Evolutionary conservation across 2,888 invertebrate genomes (phyloP), one percentile per base, ranked within the genome.

Genomic region (Eristalis arbustorum): DNA sequence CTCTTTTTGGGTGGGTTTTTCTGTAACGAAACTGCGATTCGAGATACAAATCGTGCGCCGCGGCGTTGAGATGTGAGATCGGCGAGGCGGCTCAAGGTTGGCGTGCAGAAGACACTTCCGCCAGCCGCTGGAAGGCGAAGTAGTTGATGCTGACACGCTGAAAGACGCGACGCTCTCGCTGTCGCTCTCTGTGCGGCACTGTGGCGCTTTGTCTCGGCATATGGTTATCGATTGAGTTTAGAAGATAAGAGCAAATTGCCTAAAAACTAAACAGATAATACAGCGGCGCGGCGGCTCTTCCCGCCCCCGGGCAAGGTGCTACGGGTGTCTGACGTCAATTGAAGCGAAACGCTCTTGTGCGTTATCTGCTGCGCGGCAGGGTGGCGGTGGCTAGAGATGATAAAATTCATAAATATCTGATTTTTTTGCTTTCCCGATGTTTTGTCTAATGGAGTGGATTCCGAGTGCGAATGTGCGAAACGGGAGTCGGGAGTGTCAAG

Each of bases 221-320:
- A 79, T 79, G 79, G 79, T 62, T 73, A 79, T 79, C 79, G 79
- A 79, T 71, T 49, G 56, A 25, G 61, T 56, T 67, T 61, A 37
- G 40, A 49, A 79, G 79, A 79, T 79, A 79, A 67, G 37, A 61
- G 25, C 18, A 61, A 42, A 61, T 61, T 61, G 31, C 79, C 67
- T 40, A 61, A 79, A 79, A 62, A 66, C 5, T n/a, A 34, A 59
- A 49, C 49, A 49, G 49, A 49, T 49, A 49, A 18, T 49, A 18
- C 5, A 18, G 6, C 5, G n/a, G 49, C n/a, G 49, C 8, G 49
- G 18, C 18, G 49, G n/a, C n/a, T n/a, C n/a, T n/a, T n/a, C n/a
- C n/a, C n/a, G n/a, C n/a, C n/a, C n/a, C n/a, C 49, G 18, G 8
- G n/a, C 49, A 49, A 49, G 49, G 49, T n/a, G 31, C 31, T 31